phyloP scores from a whole-genome alignment of 2,888 invertebrate species.

The Invenusta paracnida region DNA sequence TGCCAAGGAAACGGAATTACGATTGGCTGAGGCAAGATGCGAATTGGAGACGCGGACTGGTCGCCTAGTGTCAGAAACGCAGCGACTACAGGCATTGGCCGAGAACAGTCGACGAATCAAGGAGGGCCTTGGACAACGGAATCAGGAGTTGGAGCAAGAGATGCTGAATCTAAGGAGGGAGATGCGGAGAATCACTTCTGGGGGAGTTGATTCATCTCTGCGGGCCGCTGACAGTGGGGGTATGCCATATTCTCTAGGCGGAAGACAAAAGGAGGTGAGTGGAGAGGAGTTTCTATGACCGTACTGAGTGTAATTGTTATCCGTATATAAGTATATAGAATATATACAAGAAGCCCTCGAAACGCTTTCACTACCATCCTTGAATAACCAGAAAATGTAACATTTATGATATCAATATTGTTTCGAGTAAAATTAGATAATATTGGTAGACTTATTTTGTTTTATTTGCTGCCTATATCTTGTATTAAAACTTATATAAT shows the following conservation, averaged over 20 bases:
- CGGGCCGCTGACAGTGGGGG: conserved; percentile 50
- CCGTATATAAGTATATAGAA: no score
- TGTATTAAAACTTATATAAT: no score
- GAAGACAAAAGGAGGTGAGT: not conserved
- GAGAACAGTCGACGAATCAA: conserved; percentile 51
- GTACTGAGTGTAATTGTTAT: no score
- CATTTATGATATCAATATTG: no score
- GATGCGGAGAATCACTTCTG: conserved; percentile 51
- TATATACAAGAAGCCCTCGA: no score
- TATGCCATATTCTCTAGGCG: not conserved
- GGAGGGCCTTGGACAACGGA: conserved; percentile 50
- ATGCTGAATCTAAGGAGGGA: conserved; percentile 51
- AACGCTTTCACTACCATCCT: no score
- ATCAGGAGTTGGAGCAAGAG: conserved; percentile 53
- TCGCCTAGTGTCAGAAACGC: conserved; percentile 50
- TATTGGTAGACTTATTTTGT: no score
- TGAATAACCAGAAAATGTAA: no score
- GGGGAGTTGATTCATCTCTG: no score
- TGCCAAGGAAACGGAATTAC: conserved; percentile 49
- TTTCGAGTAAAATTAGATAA: no score
- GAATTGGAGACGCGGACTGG: conserved; percentile 50
- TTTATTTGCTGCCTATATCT: no score
- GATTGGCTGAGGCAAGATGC: conserved; percentile 48
- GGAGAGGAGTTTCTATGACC: no score
- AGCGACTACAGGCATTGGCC: conserved; percentile 50